phyloP scores from a whole-genome alignment of 2,888 invertebrate species.

The Tiphia femorata region DNA sequence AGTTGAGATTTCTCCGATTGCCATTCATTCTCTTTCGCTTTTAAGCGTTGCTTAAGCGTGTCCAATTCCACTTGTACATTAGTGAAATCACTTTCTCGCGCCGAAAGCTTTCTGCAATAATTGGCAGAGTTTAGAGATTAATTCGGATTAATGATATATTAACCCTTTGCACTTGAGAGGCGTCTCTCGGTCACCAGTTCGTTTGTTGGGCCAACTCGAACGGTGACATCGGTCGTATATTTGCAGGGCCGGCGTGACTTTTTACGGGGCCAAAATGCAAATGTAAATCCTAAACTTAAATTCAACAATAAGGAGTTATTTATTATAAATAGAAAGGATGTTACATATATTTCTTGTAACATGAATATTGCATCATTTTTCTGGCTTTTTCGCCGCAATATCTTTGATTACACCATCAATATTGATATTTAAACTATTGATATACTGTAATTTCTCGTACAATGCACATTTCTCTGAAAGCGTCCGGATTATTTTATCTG shows the following conservation, averaged over 20 bases:
- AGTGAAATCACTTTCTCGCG: slow-evolving; percentile 75
- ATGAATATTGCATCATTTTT: background rate
- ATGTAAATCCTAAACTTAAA: background rate
- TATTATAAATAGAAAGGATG: too few species aligned
- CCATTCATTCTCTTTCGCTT: slow-evolving; percentile 78
- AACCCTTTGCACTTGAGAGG: too few species aligned
- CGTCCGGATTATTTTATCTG: background rate
- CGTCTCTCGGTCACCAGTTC: too few species aligned
- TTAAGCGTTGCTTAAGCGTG: slow-evolving; percentile 75
- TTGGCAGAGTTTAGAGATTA: background rate
- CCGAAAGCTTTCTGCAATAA: slow-evolving; percentile 73
- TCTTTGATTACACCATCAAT: background rate
- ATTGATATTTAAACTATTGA: too few species aligned
- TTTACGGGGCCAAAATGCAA: background rate
- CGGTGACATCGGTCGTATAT: too few species aligned
- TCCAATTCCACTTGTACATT: slow-evolving; percentile 76
- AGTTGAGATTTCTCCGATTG: slow-evolving; percentile 79
- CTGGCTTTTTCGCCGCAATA: background rate
- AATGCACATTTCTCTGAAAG: too few species aligned
- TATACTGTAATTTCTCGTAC: background rate
- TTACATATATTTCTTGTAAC: too few species aligned
- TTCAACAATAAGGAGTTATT: background rate
- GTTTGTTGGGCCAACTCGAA: too few species aligned
- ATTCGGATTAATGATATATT: too few species aligned
- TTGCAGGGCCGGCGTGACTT: background rate